phyloP scores from a whole-genome alignment of 2,888 invertebrate species.

The Ophion costatus region DNA sequence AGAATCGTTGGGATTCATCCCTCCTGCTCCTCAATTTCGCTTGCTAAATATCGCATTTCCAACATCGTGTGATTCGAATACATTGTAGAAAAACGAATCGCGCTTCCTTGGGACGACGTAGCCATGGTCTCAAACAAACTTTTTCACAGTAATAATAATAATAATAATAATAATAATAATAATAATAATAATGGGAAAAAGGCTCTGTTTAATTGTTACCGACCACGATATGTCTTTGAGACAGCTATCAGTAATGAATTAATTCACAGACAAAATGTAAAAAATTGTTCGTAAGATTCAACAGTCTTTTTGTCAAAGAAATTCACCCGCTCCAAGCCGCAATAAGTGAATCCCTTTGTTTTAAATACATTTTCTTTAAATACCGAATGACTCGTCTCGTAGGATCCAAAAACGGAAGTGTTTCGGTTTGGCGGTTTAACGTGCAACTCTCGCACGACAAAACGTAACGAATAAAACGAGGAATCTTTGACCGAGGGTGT shows the following conservation, averaged over 20 bases:
- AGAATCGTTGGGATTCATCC: conserved; percentile 59
- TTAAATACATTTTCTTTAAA: background rate
- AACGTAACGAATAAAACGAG: conserved; percentile 25
- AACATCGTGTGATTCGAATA: conserved; percentile 11
- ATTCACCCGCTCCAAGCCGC: conserved; percentile 32
- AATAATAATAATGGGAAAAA: conserved; percentile 30
- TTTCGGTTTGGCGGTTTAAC: conserved; percentile 9
- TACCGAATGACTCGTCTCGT: conserved; percentile 28
- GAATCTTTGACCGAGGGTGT: conserved; percentile 18
- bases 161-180: conserved; percentile 2
- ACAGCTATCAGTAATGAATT: conserved; percentile 47
- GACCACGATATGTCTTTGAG: conserved; percentile 58
- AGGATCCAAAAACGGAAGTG: background rate
- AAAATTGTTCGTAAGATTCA: conserved; percentile 44
- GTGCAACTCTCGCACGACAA: conserved; percentile 10
- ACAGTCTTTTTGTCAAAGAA: conserved; percentile 51
- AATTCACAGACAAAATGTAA: conserved; percentile 17
- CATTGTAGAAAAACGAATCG: conserved; percentile 38
- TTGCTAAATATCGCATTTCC: conserved; percentile 27
- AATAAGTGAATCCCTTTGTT: conserved; percentile 16
- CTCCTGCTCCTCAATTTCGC: background rate
- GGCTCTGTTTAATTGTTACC: conserved; percentile 40
- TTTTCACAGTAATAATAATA: conserved; percentile 17
- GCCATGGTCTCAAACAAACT: conserved; percentile 22
- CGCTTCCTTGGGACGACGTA: conserved; percentile 11